Evolutionary conservation across 2,797 vertebrate genomes (phyloP).

Genomic region (Uromys caudimaculatus): DNA sequence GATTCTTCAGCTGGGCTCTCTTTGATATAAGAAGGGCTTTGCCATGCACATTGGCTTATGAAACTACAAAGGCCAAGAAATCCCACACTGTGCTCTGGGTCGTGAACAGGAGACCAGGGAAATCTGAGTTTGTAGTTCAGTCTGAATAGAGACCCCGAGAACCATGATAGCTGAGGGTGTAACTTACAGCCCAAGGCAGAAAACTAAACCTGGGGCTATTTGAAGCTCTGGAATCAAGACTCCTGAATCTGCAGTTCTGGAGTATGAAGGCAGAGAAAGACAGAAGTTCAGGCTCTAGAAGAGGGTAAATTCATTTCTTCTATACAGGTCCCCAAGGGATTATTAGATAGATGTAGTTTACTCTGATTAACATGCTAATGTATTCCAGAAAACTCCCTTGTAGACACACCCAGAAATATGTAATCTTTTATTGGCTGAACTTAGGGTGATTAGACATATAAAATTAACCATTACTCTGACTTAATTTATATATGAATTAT

Average conservation of each 20-base stretch:
- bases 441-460: not conserved
- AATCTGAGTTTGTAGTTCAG: not conserved
- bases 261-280: not conserved
- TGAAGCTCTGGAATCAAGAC: not conserved
- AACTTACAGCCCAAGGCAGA: not conserved
- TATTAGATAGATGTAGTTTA: not conserved
- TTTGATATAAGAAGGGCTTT: not conserved
- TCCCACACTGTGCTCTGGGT: not conserved
- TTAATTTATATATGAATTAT: constrained; percentile 44
- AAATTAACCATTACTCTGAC: not conserved
- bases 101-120: not conserved
- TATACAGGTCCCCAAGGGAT: not conserved
- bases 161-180: not conserved
- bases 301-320: not conserved
- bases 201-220: not conserved
- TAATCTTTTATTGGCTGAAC: constrained; percentile 54
- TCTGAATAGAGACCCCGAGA: not conserved
- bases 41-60: not conserved
- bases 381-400: not conserved
- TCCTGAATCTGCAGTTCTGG: no score
- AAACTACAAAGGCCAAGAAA: not conserved
- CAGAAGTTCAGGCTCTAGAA: not conserved
- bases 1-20: not conserved
- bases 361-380: not conserved
- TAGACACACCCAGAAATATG: not conserved